Percentiles rank a stretch among this genome's conserved stretches.
These are phyloP conservation scores for Medauroidea extradentata DNA, from an alignment of 1,140 invertebrate genomes.

Conservation along the genomic window DNA sequence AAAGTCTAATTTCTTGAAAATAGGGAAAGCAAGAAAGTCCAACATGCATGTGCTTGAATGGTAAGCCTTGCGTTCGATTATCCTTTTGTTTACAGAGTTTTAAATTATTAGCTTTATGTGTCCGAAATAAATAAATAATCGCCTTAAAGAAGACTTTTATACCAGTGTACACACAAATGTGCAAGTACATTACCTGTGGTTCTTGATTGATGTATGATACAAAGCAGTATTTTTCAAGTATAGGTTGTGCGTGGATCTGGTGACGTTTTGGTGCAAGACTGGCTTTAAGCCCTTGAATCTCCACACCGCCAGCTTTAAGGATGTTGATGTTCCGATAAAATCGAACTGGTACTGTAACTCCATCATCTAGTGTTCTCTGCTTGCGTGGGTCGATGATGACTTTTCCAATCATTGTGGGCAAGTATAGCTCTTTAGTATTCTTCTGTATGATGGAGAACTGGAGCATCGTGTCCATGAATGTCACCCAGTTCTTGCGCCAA, in stretches of 20 bases:
- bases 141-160: too few relatives aligned
- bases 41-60: too few relatives aligned
- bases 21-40: too few relatives aligned
- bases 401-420: slow-evolving; percentile 54
- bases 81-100: too few relatives aligned
- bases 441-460: slow-evolving; percentile 51
- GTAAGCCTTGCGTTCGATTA: too few relatives aligned
- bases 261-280: slow-evolving; percentile 79
- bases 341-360: slow-evolving; percentile 54
- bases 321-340: slow-evolving; percentile 71
- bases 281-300: slow-evolving; percentile 85
- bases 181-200: too few relatives aligned
- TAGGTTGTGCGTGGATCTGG: slow-evolving; percentile 66
- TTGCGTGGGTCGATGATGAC: slow-evolving; percentile 51
- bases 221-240: slow-evolving; percentile 78
- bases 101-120: too few relatives aligned
- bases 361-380: slow-evolving; percentile 51
- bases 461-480: slow-evolving; percentile 57
- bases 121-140: too few relatives aligned
- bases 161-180: too few relatives aligned
- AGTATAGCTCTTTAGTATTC: slow-evolving; percentile 41
- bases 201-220: slow-evolving; percentile 70
- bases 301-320: slow-evolving; percentile 79
- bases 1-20: too few relatives aligned
- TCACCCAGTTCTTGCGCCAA: slow-evolving; percentile 56